Conservation (phyloP, 2,113 vertebrate species). For the Menura novaehollandiae region DNA sequence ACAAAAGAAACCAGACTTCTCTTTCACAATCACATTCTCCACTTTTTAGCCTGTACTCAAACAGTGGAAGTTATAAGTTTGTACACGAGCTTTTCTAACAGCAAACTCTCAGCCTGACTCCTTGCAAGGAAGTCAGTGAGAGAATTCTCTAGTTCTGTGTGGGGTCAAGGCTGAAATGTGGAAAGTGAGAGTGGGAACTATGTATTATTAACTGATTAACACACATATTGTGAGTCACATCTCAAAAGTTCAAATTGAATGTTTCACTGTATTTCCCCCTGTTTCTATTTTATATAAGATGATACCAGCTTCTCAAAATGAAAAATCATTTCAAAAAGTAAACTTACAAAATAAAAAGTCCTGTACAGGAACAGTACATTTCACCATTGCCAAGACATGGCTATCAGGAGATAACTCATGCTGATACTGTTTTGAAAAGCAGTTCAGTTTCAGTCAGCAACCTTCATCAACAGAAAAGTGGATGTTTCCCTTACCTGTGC, state of each 20-base stretch:
- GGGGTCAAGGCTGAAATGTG: background rate
- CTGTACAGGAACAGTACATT: background rate
- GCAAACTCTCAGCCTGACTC: background rate
- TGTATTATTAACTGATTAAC: background rate
- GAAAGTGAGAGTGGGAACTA: background rate
- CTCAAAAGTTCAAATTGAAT: background rate
- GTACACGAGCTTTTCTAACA: background rate
- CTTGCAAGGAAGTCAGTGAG: background rate
- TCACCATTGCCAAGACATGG: background rate
- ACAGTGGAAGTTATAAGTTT: background rate
- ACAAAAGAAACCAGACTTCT: background rate
- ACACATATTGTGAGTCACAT: background rate
- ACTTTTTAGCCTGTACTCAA: background rate
- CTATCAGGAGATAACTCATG: background rate
- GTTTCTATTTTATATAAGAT: background rate
- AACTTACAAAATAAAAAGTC: background rate
- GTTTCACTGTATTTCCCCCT: background rate
- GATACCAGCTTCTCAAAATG: background rate
- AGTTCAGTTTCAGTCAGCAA: background rate
- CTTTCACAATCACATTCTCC: background rate
- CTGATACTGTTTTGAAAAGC: background rate
- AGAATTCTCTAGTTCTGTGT: background rate
- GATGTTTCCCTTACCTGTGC: background rate
- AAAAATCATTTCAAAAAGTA: background rate
- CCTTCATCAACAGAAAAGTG: background rate